Conservation (phyloP, 2,888 invertebrate genomes). For the Epicampocera succincta region DNA sequence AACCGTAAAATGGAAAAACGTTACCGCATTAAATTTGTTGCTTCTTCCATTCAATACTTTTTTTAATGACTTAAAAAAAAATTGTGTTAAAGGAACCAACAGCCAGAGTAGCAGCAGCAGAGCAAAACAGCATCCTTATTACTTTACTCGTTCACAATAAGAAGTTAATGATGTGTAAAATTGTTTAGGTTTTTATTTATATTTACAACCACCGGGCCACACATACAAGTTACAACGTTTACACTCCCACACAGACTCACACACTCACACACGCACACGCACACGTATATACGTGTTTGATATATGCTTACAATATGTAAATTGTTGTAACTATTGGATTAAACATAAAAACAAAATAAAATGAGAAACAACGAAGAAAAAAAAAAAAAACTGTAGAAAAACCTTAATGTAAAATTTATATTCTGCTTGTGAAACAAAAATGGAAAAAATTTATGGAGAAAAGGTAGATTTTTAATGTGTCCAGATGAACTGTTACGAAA, state of each 20-base stretch:
- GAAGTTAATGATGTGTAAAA: constrained; percentile 69
- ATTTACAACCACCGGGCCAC: constrained; percentile 12
- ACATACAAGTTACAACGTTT: neutral
- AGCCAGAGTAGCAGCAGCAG: neutral
- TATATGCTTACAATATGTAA: constrained; percentile 7
- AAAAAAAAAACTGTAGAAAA: constrained; percentile 10
- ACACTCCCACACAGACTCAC: too few relatives aligned
- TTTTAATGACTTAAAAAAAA: neutral
- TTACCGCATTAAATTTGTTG: constrained; percentile 16
- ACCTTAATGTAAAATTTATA: constrained; percentile 45
- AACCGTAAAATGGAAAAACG: constrained; percentile 50
- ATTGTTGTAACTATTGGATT: constrained; percentile 25
- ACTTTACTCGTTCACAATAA: constrained; percentile 52
- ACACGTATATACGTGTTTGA: neutral
- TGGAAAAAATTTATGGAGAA: constrained; percentile 31
- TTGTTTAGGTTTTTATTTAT: constrained; percentile 64
- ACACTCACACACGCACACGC: neutral
- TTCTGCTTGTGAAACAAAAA: constrained; percentile 37
- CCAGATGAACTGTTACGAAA: constrained; percentile 4
- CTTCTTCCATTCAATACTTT: neutral
- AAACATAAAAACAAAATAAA: constrained; percentile 8
- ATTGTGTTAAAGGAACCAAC: constrained; percentile 3
- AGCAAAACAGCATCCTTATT: constrained; percentile 39
- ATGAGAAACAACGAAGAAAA: neutral
- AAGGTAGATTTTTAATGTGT: constrained; percentile 12